phyloP scores from a whole-genome alignment of 1,140 invertebrate species.

The Philotrypesis tridentata region DNA sequence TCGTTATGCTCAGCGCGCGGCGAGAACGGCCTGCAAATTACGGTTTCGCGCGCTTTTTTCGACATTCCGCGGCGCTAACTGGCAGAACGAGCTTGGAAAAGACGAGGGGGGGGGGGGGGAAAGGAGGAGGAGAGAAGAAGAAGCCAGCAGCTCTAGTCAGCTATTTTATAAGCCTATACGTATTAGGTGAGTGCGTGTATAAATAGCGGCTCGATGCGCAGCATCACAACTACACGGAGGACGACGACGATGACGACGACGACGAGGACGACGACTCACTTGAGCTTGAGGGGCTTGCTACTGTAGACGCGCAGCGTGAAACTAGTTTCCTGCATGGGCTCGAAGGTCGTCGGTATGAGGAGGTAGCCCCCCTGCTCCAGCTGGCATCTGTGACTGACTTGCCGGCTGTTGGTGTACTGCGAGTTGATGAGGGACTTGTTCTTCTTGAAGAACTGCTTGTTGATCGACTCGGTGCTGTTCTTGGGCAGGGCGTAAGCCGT shows the following conservation, averaged over 20 bases:
- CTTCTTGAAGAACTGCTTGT: conserved; percentile 88
- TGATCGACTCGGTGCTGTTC: conserved; percentile 79
- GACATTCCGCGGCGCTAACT: too few species aligned
- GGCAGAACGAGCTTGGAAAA: too few species aligned
- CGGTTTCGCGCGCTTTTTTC: neutral
- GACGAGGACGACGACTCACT: conserved; percentile 73
- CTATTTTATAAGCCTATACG: too few species aligned
- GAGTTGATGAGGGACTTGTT: conserved; percentile 92
- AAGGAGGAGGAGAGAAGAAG: too few species aligned
- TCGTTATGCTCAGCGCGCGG: too few species aligned
- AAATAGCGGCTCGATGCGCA: too few species aligned
- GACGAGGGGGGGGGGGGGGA: too few species aligned
- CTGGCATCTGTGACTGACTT: conserved; percentile 87
- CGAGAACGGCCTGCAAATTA: neutral
- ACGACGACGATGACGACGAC: too few species aligned
- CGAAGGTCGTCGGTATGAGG: conserved; percentile 92
- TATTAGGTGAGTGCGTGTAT: too few species aligned
- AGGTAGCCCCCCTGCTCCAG: conserved; percentile 89
- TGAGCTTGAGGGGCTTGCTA: conserved; percentile 87
- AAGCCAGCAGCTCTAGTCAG: too few species aligned
- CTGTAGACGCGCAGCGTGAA: conserved; percentile 90
- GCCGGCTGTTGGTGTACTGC: conserved; percentile 92
- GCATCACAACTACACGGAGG: too few species aligned
- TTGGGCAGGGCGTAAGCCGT: conserved; percentile 89
- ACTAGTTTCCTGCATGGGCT: conserved; percentile 90